Evolutionary conservation across 2,113 vertebrate genomes (phyloP), one percentile per base, ranked within the genome.

Genomic region (Geothlypis trichas): DNA sequence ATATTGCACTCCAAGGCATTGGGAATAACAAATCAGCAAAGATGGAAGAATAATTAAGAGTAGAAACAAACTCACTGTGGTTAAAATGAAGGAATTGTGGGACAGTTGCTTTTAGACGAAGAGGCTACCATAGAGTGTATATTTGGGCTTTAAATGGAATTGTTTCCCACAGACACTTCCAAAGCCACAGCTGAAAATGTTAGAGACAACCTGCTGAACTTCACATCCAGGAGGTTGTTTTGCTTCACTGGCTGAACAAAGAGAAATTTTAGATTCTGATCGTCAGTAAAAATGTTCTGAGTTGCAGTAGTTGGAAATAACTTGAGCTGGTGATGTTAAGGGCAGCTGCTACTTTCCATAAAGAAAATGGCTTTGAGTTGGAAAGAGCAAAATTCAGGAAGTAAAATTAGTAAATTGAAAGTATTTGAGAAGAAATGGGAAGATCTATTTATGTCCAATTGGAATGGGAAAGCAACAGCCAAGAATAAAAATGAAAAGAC

Each of bases 321-420:
- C 57, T 91, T 12, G 37, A 92, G 84, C 71, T 91, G 66, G 27
- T 84, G 77, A 71, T 68, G 69, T 72, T 91, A 87, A 89, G 58
- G 81, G n/a, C 41, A 91, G 58, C 58, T 83, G 54, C 71, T 76
- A 13, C 17, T 59, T 95, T 82, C 62, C 37, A 27, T 66, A 86
- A 93, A 51, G 62, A 75, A 95, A 96, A 92, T 39, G 77, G 89
- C 42, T 58, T 49, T 76, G n/a, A 92, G 74, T 41, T 89, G n/a
- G n/a, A 78, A 81, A 58, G 52, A 79, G 49, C 14, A 93, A 72
- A 95, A 91, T 33, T 82, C 69, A 46, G 69, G 66, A 65, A 89
- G 62, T 26, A 82, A 91, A 92, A 94, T 91, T 69, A 75, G 54
- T 49, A 75, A 91, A 69, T 57, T 72, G 77, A 73, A 59, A 62